Base-by-base conservation (phyloP, 2,888 invertebrate species). In the Pollenia griseotomentosa region DNA sequence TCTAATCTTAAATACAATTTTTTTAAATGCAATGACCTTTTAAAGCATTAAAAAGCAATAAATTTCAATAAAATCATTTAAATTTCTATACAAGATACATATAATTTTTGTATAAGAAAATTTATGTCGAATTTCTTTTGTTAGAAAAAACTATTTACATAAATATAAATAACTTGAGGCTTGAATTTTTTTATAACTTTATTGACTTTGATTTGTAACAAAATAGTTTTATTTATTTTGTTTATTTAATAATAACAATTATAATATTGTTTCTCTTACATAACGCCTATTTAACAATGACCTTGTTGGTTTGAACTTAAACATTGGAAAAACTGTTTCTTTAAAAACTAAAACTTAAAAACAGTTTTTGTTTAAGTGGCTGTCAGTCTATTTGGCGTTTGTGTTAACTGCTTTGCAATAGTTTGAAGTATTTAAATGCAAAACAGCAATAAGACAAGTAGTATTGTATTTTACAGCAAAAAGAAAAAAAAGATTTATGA, bases 231-330 rank as follows among this genome's bases (percentile, higher is more conserved):
- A 42, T 63, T 48, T 44, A 68, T 57, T 57, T 55, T 12, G 33
- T 23, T 57, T 57, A 78, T 57, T 68, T 57, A 78, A 68, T 59
- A 48, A 59, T 59, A 40, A 44, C 48, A 40, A 70, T 57, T 40
- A 57, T 55, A 42, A 33, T 42, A 11, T 10, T 59, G 14, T 59
- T 59, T 59, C 33, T 59, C 40, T 59, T 6, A 14, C 19, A 61
- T n/a, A 44, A 63, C 46, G 48, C 40, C 46, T 65, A 16, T 12
- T 48, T 23, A 57, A 51, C 71, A 73, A 74, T 66, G 68, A 79
- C 84, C 84, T 84, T 79, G 84, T 70, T 48, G 44, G 46, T 68
- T 74, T 84, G 59, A 84, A 79, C 79, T 74, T 84, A 79, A 63
- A 40, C 16, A 70, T 46, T 78, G 14, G 57, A 83, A 53, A 77